A percentile compares a stretch with the other conserved stretches of the same genome.
Conservation (phyloP, 2,797 vertebrate species). For the Podarcis siculus region DNA sequence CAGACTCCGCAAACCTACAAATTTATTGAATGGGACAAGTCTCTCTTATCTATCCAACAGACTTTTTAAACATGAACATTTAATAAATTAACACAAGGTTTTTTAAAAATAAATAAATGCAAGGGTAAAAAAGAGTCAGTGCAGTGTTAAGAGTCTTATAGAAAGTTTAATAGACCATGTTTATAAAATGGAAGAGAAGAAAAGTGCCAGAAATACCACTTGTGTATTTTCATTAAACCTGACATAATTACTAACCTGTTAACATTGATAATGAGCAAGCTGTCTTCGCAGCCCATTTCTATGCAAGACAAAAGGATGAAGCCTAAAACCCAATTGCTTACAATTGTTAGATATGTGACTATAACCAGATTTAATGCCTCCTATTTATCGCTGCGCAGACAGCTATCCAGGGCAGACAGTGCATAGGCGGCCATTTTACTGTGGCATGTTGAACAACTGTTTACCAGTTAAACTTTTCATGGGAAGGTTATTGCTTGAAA, state of each 20-base stretch:
- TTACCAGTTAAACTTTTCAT: not conserved
- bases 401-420: not conserved
- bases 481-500: not conserved
- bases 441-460: not conserved
- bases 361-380: not conserved
- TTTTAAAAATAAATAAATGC: not conserved
- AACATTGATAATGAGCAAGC: not conserved
- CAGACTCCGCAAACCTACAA: no score
- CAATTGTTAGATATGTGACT: not conserved
- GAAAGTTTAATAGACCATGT: conserved; percentile 8
- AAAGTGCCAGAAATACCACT: not conserved
- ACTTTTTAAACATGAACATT: not conserved
- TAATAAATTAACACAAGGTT: not conserved
- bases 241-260: not conserved
- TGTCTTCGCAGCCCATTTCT: not conserved
- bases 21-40: not conserved
- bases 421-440: not conserved
- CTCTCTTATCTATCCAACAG: not conserved
- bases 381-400: not conserved
- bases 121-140: not conserved
- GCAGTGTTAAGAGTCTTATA: not conserved
- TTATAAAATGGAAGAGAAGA: conserved; percentile 21
- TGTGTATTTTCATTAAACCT: not conserved
- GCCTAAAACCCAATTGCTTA: not conserved
- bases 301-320: not conserved